Evolutionary conservation across 2,113 vertebrate species (phyloP).

Genomic region (Sitta europaea): DNA sequence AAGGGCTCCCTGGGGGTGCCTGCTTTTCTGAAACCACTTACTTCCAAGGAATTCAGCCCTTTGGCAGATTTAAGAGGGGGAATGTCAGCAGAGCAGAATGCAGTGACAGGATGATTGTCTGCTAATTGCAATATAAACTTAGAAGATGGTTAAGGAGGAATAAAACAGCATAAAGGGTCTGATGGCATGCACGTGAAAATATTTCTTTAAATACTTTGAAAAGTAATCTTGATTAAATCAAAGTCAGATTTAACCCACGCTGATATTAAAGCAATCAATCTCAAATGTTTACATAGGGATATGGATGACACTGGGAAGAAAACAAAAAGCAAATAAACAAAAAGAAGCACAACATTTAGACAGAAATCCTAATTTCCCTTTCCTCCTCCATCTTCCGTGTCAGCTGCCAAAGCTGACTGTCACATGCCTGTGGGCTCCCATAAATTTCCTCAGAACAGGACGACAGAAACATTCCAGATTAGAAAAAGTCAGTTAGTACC

Average conservation of each 20-base stretch:
- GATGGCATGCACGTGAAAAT: not conserved
- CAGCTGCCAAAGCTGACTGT: not conserved
- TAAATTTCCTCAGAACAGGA: not conserved
- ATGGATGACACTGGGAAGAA: not conserved
- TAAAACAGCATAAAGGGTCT: not conserved
- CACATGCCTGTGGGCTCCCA: not conserved
- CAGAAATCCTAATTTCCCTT: not conserved
- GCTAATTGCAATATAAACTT: slow-evolving; percentile 44
- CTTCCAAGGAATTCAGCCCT: slow-evolving; percentile 47
- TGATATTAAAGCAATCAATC: not conserved
- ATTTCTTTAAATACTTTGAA: not conserved
- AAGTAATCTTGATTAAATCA: not conserved
- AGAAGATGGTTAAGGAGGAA: slow-evolving; percentile 6
- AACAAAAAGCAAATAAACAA: not conserved
- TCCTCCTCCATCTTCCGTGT: not conserved
- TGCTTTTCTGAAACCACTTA: slow-evolving; percentile 60
- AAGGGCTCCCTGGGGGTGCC: slow-evolving; percentile 40
- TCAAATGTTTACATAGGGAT: not conserved
- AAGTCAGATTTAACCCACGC: not conserved
- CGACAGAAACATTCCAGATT: not conserved
- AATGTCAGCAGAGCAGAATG: slow-evolving; percentile 56
- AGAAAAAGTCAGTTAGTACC: not conserved
- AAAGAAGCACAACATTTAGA: not conserved
- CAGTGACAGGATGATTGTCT: slow-evolving; percentile 48
- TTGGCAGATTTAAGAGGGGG: slow-evolving; percentile 61